Conservation (phyloP, 2,113 vertebrate genomes). For the Miniopterus natalensis region DNA sequence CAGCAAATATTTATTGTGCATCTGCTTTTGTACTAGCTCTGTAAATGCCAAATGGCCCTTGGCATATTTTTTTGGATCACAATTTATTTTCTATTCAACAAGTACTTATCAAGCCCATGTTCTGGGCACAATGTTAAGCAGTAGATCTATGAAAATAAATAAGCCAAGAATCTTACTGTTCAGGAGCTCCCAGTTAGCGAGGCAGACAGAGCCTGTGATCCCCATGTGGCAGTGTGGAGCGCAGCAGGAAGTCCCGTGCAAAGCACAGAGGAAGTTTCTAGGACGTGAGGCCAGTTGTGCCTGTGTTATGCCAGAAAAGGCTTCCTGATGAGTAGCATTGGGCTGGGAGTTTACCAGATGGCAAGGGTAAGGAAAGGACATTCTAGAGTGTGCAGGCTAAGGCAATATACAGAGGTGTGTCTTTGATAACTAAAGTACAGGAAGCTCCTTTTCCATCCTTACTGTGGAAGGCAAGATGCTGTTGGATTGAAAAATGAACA, state of each 20-base stretch:
- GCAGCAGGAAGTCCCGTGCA: neutral
- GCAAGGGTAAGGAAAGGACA: neutral
- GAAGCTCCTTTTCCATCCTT: neutral
- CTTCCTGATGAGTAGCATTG: neutral
- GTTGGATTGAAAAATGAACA: neutral
- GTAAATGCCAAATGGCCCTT: neutral
- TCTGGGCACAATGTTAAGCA: neutral
- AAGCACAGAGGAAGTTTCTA: neutral
- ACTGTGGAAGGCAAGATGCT: neutral
- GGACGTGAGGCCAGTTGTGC: neutral
- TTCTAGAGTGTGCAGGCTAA: neutral
- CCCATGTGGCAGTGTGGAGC: neutral
- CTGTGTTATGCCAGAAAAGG: neutral
- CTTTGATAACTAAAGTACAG: neutral
- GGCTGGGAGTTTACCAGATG: neutral
- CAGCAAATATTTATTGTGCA: slow-evolving; percentile 24
- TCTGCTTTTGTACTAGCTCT: neutral
- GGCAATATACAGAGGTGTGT: neutral
- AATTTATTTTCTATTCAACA: slow-evolving; percentile 12
- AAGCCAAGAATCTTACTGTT: neutral
- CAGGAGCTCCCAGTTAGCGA: neutral
- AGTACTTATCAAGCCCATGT: neutral
- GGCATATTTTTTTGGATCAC: slow-evolving; percentile 8
- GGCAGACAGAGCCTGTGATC: neutral
- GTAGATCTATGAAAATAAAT: neutral